Base-by-base conservation (phyloP, 2,888 invertebrate species). In the Melanophora roralis region DNA sequence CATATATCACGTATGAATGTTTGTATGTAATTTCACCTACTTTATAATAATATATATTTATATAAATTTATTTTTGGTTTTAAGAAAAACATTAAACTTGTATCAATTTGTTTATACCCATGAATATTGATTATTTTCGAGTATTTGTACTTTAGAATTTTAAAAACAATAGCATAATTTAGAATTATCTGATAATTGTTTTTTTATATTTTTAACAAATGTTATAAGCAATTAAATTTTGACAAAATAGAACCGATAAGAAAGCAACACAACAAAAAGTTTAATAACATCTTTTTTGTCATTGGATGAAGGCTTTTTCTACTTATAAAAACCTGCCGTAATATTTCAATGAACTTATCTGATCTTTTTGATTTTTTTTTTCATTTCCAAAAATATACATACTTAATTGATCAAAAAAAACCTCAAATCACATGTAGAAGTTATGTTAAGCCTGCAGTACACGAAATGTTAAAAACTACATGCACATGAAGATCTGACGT, bases 221-320 rank as follows among this genome's bases (percentile, higher is more conserved):
- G 55, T 53, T 53, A 62, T 19, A 45, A 55, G 19, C 8, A 67
- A 55, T 53, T 27, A 40, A 3, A 19, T 21, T 12, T 43, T 43
- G 14, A n/a, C 1, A 40, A 14, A 40, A 47, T n/a, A n/a, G 19
- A 51, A 27, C 53, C 55, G 34, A 68, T 68, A 68, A 67, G 32
- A 53, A 32, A 32, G n/a, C n/a, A 14, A 34, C 8, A 16, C 16
- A 14, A 16, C 16, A 32, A 45, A n/a, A 43, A 43, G 43, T 55
- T 55, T 51, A 53, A 53, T 43, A 53, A 40, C 53, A 23, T 40
- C 23, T 2, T 40, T 8, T 16, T 3, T 14, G 6, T 57, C n/a
- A n/a, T n/a, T n/a, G n/a, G n/a, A n/a, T 65, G 64, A 51, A 16
- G 38, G 16, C 14, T 23, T 51, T 65, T n/a, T n/a, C n/a, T n/a